Conservation (phyloP, 1,140 invertebrate genomes). For the Bradynema listronoti region DNA sequence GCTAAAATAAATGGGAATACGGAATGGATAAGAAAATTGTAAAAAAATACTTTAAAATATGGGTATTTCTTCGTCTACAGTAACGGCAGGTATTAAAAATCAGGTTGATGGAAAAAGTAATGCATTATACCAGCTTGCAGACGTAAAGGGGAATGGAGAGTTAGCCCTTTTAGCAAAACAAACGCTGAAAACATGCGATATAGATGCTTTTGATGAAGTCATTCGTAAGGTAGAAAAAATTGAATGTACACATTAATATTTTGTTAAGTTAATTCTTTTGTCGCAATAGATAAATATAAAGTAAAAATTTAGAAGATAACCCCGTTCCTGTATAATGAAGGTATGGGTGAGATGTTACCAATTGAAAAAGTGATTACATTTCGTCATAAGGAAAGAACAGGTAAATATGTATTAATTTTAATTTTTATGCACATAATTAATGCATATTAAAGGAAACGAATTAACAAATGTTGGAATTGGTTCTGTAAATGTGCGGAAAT, state of each 20-base stretch:
- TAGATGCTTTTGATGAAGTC: slow-evolving; percentile 73
- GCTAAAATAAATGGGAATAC: too few relatives aligned
- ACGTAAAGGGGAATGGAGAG: slow-evolving; percentile 70
- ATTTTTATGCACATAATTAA: slow-evolving; percentile 12
- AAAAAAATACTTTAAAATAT: slow-evolving; percentile 24
- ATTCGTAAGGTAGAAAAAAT: background rate
- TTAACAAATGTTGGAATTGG: background rate
- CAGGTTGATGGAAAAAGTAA: slow-evolving; percentile 44
- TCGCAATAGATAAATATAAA: background rate
- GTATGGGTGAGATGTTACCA: slow-evolving; percentile 77
- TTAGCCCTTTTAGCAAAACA: slow-evolving; percentile 87
- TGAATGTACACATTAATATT: background rate
- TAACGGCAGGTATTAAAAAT: slow-evolving; percentile 52
- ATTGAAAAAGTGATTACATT: slow-evolving; percentile 77
- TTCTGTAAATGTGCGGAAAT: slow-evolving; percentile 16
- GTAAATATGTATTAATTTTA: slow-evolving; percentile 65
- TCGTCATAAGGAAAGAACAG: slow-evolving; percentile 74
- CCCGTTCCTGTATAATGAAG: slow-evolving; percentile 85
- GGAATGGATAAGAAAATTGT: too few relatives aligned
- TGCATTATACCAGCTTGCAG: slow-evolving; percentile 48
- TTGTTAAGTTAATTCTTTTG: slow-evolving; percentile 1
- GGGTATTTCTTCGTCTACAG: slow-evolving; percentile 47
- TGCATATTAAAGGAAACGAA: slow-evolving; percentile 24
- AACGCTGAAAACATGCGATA: slow-evolving; percentile 75
- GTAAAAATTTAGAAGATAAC: slow-evolving; percentile 68